Base-by-base conservation (phyloP, 2,113 vertebrate species). In the Ceyx melanurus region DNA sequence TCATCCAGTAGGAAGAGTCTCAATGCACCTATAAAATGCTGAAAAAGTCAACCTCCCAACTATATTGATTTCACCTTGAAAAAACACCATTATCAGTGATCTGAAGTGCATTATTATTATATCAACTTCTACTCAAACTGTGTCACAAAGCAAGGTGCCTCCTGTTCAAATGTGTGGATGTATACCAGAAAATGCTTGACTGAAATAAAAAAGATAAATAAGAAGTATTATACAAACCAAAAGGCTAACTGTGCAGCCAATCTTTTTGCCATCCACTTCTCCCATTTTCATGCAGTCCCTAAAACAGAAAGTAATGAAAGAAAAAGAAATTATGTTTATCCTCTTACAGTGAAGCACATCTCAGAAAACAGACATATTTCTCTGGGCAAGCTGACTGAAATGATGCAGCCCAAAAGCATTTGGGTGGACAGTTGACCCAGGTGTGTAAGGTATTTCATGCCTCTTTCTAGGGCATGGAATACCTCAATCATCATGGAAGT, bases 221-320 rank as follows among this genome's bases (percentile, higher is more conserved):
- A 42, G 72, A 91, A 35, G 37, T 31, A 45, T n/a, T 43, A 74
- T 96, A 97, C 99, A 96, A 94, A 99, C 99, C 99, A 99, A 96
- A 62, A 99, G 98, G 97, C 99, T 99, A 96, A 99, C 99, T 10
- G 99, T 99, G 88, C 99, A 99, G 92, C 99, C 99, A 74, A 99
- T 99, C 98, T 99, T 99, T 96, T 99, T 99, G 67, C 99, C 99
- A 86, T 99, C 99, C 53, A 99, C 99, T 97, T 99, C 99, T 46
- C 99, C 99, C 95, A 99, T 98, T 96, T 99, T 99, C 99, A 99
- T 99, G 87, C 99, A 99, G 96, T 99, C 99, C 97, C 99, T 99
- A 91, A 83, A 97, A 95, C 29, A 97, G 87, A 97, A 74, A 89
- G 45, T 42, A 88, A 76, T 56, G 60, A 60, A 50, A 87, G 95